A percentile compares a stretch with the other conserved stretches of the same genome.
Conservation (phyloP, 2,797 vertebrate genomes). For the Tapirus indicus region DNA sequence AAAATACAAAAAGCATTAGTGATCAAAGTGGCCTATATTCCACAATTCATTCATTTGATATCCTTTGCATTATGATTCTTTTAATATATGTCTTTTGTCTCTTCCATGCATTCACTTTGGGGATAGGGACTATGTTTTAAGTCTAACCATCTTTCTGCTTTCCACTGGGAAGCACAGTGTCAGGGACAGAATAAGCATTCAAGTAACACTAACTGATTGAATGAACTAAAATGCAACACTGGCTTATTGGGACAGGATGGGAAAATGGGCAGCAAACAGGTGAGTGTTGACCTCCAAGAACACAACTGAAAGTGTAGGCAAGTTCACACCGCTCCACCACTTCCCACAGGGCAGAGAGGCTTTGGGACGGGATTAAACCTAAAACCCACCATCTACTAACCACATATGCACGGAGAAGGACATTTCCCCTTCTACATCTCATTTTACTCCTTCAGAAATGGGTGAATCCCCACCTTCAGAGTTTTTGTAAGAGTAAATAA, state of each 20-base stretch:
- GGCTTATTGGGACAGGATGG: too few relatives aligned
- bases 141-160: background rate
- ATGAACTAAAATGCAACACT: background rate
- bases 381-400: background rate
- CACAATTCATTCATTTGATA: background rate
- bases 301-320: background rate
- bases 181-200: background rate
- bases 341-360: background rate
- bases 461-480: background rate
- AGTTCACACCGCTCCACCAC: rapidly evolving
- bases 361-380: background rate
- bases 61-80: background rate
- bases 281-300: background rate
- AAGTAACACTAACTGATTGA: too few relatives aligned
- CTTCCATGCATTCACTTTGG: background rate
- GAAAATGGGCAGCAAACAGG: background rate
- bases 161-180: background rate
- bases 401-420: rapidly evolving
- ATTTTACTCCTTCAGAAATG: background rate
- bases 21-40: too few relatives aligned
- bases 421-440: rapidly evolving
- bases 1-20: background rate
- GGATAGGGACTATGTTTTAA: background rate
- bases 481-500: background rate
- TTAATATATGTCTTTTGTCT: background rate